Evolutionary conservation across 2,888 invertebrate genomes (phyloP).

Genomic region (Coleophora flavipennella): DNA sequence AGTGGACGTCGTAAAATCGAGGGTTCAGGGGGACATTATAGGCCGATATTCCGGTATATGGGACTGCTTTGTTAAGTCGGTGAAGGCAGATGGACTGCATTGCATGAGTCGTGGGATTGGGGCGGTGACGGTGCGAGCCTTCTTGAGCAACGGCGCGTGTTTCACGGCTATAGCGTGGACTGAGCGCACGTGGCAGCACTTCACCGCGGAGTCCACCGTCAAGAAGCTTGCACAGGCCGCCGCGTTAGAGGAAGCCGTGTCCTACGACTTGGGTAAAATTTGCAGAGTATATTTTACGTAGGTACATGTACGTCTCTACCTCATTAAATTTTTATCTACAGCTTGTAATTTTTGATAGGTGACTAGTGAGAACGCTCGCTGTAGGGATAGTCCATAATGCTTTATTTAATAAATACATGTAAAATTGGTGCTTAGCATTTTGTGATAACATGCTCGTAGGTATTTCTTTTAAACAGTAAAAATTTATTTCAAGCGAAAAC

Average conservation of each 20-base stretch:
- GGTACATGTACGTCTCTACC: too few species aligned
- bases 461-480: too few species aligned
- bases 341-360: too few species aligned
- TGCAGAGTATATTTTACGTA: conserved; percentile 10
- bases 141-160: conserved; percentile 94
- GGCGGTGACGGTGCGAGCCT: conserved; percentile 88
- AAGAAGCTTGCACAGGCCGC: conserved; percentile 33
- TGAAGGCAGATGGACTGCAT: conserved; percentile 77
- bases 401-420: too few species aligned
- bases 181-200: conserved; percentile 68
- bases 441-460: too few species aligned
- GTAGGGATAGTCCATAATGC: too few species aligned
- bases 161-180: conserved; percentile 90
- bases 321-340: neutral
- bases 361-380: too few species aligned
- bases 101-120: conserved; percentile 83
- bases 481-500: too few species aligned
- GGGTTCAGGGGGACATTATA: conserved; percentile 82
- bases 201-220: conserved; percentile 31
- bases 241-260: conserved; percentile 39
- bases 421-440: too few species aligned
- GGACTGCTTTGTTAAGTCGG: conserved; percentile 83
- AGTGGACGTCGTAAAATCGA: conserved; percentile 90
- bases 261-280: conserved; percentile 43
- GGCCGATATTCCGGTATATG: conserved; percentile 77